Evolutionary conservation across 2,113 vertebrate species (phyloP), one percentile per base, ranked within the genome.

Genomic region (Motacilla alba): DNA sequence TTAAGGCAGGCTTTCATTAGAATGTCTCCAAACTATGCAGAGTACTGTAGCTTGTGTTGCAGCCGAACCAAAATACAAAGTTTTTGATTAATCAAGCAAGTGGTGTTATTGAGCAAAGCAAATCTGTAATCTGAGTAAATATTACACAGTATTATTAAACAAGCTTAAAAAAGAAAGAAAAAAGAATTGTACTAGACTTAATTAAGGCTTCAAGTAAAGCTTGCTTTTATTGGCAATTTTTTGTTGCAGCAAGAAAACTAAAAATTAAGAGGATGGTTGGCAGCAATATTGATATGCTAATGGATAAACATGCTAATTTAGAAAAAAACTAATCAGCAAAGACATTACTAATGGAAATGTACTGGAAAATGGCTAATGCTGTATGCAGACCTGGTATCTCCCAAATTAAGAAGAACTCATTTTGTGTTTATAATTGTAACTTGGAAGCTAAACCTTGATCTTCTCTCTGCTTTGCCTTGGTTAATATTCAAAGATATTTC

Each of bases 211-310:
- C 98, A 98, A 98, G 98, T 98, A 98, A 98, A 97, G 98, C 97
- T 97, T 96, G 97, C 96, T 98, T 98, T 98, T 98, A 98, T 98
- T 98, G 98, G 98, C 97, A 98, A 98, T 98, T 98, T 98, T 85
- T 98, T 98, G 96, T 98, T 98, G 95, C 98, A 98, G 94, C 79
- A 98, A 98, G 98, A 97, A 98, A 98, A 98, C 98, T 97, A 98
- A 98, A 98, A 98, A 98, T 98, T 98, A 98, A 98, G 96, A 98
- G 97, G 98, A 97, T 97, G 97, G 97, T 98, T 98, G 98, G 98
- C 98, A 98, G 97, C 97, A 98, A 98, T 98, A 98, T 98, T 98
- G 98, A 98, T 98, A 98, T 98, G 98, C 97, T 98, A 98, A 98
- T 98, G 98, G 98, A 98, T 98, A 98, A 98, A 98, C 98, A 98